A percentile compares a stretch with the other conserved stretches of the same genome.
Conservation (phyloP, 64 coral and sea anemone species). For the Montipora capricornis region DNA sequence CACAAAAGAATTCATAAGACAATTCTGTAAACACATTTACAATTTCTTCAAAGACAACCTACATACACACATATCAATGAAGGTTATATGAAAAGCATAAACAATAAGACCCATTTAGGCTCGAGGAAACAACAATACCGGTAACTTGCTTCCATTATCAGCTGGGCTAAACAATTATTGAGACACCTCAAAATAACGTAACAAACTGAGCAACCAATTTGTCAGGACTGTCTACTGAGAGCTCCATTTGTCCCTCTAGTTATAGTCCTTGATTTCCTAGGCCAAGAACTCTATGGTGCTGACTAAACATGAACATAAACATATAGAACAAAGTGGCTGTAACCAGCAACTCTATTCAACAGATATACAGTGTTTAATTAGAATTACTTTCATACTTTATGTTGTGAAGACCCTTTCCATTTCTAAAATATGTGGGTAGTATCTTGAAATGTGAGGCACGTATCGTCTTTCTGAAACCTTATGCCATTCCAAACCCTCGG, state of each 20-base stretch:
- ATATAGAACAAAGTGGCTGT: too few relatives aligned
- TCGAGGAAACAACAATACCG: not conserved
- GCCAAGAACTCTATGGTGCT: too few relatives aligned
- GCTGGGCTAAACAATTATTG: not conserved
- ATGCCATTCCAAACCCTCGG: constrained; percentile 13
- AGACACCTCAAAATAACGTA: not conserved
- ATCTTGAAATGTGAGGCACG: too few relatives aligned
- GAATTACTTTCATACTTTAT: too few relatives aligned
- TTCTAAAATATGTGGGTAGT: too few relatives aligned
- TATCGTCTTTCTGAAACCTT: not conserved
- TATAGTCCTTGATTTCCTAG: too few relatives aligned
- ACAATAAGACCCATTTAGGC: not conserved
- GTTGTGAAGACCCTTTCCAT: not conserved
- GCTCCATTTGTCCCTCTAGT: too few relatives aligned
- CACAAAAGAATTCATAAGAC: not conserved
- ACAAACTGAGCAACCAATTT: not conserved
- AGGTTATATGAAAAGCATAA: not conserved
- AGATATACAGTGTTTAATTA: too few relatives aligned
- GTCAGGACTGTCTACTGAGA: too few relatives aligned
- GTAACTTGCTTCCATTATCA: not conserved
- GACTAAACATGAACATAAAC: not conserved
- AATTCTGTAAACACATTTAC: not conserved
- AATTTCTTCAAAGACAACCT: not conserved
- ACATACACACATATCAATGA: not conserved
- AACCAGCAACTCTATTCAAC: too few relatives aligned